Conservation (phyloP, 2,888 invertebrate genomes). For the Trichogramma dendrolimi region DNA sequence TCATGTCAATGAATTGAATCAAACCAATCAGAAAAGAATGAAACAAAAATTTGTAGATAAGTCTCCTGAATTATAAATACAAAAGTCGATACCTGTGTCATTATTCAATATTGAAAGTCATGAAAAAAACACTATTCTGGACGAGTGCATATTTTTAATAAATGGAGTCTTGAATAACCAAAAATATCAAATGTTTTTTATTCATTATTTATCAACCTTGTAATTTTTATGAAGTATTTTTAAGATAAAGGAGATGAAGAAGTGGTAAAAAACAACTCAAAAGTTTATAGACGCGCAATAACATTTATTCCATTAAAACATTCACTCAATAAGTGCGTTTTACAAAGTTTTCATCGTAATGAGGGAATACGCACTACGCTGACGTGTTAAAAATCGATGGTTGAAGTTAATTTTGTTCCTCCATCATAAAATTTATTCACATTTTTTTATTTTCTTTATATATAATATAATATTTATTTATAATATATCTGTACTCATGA, state of each 20-base stretch:
- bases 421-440: slow-evolving; percentile 7
- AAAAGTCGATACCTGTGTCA: slow-evolving; percentile 35
- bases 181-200: slow-evolving; percentile 11
- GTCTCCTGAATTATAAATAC: not conserved
- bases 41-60: too few relatives aligned
- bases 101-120: slow-evolving; percentile 47
- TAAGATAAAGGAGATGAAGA: not conserved
- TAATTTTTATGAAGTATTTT: too few relatives aligned
- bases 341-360: slow-evolving; percentile 34
- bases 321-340: slow-evolving; percentile 36
- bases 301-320: slow-evolving; percentile 37
- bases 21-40: too few relatives aligned
- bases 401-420: slow-evolving; percentile 19
- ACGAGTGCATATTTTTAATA: slow-evolving; percentile 52
- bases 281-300: slow-evolving; percentile 35
- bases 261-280: slow-evolving; percentile 22
- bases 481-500: slow-evolving; percentile 33
- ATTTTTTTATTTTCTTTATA: slow-evolving; percentile 30
- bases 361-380: slow-evolving; percentile 34
- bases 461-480: slow-evolving; percentile 39
- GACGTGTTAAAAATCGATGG: slow-evolving; percentile 34
- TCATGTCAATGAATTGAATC: slow-evolving; percentile 15
- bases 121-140: slow-evolving; percentile 45
- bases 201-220: not conserved
- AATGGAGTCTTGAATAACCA: slow-evolving; percentile 46